Percentiles rank a stretch among this genome's conserved stretches.
These are phyloP conservation scores for Nilaparvata lugens DNA, from an alignment of 1,140 invertebrate genomes.

Conservation along the genomic window DNA sequence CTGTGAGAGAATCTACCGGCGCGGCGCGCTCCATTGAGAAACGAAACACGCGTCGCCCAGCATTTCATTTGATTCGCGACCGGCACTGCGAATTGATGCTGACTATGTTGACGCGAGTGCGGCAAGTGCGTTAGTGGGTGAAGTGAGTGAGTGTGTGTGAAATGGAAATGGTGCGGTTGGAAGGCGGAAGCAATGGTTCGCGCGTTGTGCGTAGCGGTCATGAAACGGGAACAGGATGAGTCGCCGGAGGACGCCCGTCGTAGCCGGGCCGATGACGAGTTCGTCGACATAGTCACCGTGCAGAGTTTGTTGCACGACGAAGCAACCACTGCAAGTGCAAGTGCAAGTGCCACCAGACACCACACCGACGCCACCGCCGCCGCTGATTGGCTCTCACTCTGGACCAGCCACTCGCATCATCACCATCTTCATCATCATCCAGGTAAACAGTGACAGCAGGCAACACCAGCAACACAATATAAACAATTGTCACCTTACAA, in stretches of 20 bases:
- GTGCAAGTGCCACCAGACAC: not conserved
- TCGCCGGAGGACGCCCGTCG: not conserved
- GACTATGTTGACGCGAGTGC: no score
- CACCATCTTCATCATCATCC: not conserved
- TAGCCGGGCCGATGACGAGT: not conserved
- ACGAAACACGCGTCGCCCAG: no score
- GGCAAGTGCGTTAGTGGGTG: no score
- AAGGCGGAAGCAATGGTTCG: no score
- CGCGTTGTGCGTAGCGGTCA: not conserved
- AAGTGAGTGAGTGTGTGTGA: no score
- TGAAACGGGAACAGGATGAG: conserved; percentile 12
- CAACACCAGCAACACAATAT: not conserved
- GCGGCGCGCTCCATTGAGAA: no score
- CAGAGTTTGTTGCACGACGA: conserved; percentile 10
- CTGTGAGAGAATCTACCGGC: no score
- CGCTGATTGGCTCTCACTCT: conserved; percentile 12
- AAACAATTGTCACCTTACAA: not conserved
- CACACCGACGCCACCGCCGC: not conserved
- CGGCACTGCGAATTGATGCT: no score
- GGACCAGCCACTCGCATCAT: conserved; percentile 4
- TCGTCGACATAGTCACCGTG: conserved; percentile 12
- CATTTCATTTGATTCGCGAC: no score
- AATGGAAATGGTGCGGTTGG: no score
- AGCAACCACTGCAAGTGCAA: not conserved
- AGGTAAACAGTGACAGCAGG: not conserved